Evolutionary conservation across 2,888 invertebrate genomes (phyloP).

Genomic region (Ichneumon xanthorius): DNA sequence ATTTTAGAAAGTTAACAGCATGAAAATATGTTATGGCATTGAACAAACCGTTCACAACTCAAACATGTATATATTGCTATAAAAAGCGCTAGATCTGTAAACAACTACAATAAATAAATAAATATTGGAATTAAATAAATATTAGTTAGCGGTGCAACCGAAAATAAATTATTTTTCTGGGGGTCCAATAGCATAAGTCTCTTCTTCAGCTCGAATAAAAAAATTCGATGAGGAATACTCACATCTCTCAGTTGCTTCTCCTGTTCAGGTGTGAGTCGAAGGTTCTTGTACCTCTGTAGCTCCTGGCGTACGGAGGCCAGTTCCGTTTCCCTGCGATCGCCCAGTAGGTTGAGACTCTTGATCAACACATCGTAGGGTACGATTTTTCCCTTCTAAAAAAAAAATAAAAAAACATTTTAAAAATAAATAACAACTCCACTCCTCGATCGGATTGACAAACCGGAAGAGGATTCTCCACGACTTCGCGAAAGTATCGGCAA

Average conservation of each 20-base stretch:
- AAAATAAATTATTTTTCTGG: too few relatives aligned
- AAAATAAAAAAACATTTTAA: not conserved
- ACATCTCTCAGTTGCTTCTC: constrained; percentile 73
- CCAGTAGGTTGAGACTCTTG: constrained; percentile 77
- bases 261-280: constrained; percentile 77
- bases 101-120: too few relatives aligned
- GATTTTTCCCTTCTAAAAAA: constrained; percentile 72
- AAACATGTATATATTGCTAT: too few relatives aligned
- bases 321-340: constrained; percentile 75
- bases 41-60: too few relatives aligned
- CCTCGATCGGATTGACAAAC: constrained; percentile 63
- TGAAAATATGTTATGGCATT: too few relatives aligned
- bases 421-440: not conserved
- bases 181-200: too few relatives aligned
- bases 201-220: not conserved
- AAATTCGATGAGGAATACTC: constrained; percentile 47
- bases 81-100: too few relatives aligned
- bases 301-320: constrained; percentile 72
- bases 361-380: constrained; percentile 75
- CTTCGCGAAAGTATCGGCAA: constrained; percentile 80
- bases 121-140: too few relatives aligned
- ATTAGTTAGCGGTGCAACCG: too few relatives aligned
- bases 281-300: constrained; percentile 75
- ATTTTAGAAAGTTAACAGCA: too few relatives aligned
- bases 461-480: constrained; percentile 75